These are phyloP conservation scores for Pandemis cinnamomeana DNA, from an alignment of 2,888 invertebrate genomes.

Conservation along the genomic window DNA sequence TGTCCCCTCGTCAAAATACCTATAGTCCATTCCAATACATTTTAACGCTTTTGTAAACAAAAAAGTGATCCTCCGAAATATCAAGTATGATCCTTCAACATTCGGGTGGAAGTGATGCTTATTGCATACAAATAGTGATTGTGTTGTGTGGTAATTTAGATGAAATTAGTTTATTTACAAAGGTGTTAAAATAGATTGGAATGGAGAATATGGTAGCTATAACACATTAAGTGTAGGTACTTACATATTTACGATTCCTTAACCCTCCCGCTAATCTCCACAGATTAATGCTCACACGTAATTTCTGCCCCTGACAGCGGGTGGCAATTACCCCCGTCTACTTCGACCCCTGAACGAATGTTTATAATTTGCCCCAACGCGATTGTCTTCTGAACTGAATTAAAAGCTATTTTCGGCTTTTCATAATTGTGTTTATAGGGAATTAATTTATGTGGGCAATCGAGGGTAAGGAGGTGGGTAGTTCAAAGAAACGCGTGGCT, in stretches of 20 bases:
- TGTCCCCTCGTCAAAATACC: no score
- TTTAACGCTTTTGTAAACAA: no score
- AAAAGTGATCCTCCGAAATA: no score
- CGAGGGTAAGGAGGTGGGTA: neutral
- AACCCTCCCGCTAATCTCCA: neutral
- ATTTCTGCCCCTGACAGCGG: slow-evolving; percentile 30
- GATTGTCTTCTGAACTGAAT: slow-evolving; percentile 17
- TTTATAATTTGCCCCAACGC: slow-evolving; percentile 16
- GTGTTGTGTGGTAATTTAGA: no score
- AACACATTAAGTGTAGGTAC: neutral
- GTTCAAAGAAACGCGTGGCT: neutral
- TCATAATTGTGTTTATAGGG: neutral
- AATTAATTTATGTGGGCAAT: neutral
- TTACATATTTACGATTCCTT: neutral
- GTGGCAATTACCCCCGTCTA: slow-evolving; percentile 21
- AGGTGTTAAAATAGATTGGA: no score
- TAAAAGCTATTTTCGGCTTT: slow-evolving; percentile 6
- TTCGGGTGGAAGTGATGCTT: no score
- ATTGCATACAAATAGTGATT: no score
- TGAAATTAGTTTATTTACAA: no score
- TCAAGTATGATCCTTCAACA: no score
- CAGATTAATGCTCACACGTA: slow-evolving; percentile 15
- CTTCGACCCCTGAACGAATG: slow-evolving; percentile 7
- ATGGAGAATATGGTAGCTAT: no score
- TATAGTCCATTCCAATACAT: no score